These are phyloP conservation scores for Dynastes tityus DNA, from an alignment of 2,888 invertebrate genomes.

Conservation along the genomic window DNA sequence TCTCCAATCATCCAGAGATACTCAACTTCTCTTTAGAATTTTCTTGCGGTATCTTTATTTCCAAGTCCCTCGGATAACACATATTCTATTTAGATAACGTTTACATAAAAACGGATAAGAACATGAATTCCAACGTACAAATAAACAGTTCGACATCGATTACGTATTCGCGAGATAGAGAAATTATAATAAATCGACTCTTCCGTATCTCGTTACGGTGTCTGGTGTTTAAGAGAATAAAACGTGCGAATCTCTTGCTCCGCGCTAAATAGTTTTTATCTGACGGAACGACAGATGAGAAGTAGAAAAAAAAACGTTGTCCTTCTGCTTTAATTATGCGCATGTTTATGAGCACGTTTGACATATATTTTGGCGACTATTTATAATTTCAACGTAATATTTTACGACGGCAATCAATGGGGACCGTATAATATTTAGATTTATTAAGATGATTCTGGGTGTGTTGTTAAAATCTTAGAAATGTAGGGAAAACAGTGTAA, in stretches of 20 bases:
- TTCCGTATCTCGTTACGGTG: conserved; percentile 21
- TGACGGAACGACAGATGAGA: conserved; percentile 5
- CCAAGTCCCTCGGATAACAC: background rate
- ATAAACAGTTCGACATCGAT: background rate
- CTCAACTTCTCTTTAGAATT: no score
- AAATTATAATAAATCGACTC: conserved; percentile 18
- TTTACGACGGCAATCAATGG: conserved; percentile 34
- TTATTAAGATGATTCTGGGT: conserved; percentile 26
- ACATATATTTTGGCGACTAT: conserved; percentile 32
- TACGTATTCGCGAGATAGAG: background rate
- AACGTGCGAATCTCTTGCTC: conserved; percentile 4
- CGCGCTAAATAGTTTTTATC: conserved; percentile 4
- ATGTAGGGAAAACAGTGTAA: no score
- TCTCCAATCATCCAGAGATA: no score
- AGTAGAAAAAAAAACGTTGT: conserved; percentile 21
- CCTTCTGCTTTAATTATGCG: conserved; percentile 31
- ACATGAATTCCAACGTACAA: background rate
- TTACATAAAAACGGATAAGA: background rate
- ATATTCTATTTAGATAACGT: no score
- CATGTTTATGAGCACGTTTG: conserved; percentile 24
- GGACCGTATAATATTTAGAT: conserved; percentile 15
- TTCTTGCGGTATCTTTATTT: background rate
- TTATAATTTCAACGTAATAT: conserved; percentile 40
- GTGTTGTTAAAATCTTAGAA: conserved; percentile 1
- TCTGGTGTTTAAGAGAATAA: conserved; percentile 8